Percentiles rank a stretch among this genome's conserved stretches.
Conservation (phyloP, 2,797 vertebrate species). For the Intellagama lesueurii region DNA sequence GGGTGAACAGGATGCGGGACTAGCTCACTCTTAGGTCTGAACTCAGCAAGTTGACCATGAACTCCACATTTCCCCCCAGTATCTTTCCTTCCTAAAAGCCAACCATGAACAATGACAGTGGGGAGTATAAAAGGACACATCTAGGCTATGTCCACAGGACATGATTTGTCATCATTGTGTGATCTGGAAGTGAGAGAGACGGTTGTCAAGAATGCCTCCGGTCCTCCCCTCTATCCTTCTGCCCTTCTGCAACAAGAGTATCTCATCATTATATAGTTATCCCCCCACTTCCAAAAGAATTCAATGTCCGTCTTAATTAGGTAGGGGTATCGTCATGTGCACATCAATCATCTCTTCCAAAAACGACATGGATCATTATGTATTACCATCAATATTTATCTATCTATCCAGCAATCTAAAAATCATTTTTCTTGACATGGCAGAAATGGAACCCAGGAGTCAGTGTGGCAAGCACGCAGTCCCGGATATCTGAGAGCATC, state of each 20-base stretch:
- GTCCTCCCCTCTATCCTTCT: neutral
- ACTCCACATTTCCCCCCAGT: conserved; percentile 38
- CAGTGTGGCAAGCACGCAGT: no score
- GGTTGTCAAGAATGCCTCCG: neutral
- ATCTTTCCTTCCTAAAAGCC: conserved; percentile 52
- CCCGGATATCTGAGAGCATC: no score
- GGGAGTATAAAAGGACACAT: conserved; percentile 13
- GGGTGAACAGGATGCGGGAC: no score
- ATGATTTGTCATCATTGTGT: rapidly evolving
- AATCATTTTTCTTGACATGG: neutral
- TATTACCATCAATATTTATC: neutral
- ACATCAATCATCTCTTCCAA: neutral
- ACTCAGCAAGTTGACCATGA: neutral
- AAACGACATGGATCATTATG: neutral
- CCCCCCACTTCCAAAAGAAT: neutral
- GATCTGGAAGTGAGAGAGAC: neutral
- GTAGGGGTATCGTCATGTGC: neutral
- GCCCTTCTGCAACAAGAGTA: neutral
- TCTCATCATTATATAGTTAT: neutral
- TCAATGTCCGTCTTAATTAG: neutral
- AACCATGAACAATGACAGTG: conserved; percentile 47
- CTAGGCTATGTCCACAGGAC: neutral
- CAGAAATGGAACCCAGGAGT: neutral
- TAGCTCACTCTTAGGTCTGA: neutral
- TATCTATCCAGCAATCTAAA: neutral